A percentile compares a stretch with the other conserved stretches of the same genome.
Conservation (phyloP, 2,888 invertebrate species). For the Sylvicola fuscatus region DNA sequence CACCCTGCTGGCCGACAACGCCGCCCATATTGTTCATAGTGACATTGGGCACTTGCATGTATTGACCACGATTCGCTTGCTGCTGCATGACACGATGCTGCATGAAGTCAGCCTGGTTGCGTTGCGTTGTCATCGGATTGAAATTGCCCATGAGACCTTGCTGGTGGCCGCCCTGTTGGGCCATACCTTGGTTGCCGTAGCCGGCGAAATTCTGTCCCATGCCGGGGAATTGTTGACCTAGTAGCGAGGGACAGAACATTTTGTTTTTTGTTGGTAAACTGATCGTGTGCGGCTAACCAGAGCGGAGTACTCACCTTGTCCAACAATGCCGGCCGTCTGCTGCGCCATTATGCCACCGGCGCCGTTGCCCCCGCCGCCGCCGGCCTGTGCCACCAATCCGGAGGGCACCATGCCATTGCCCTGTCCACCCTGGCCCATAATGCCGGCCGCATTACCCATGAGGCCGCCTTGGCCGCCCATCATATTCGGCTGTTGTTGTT, state of each 20-base stretch:
- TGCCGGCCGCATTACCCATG: too few relatives aligned
- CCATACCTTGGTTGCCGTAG: constrained; percentile 31
- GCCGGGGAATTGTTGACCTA: constrained; percentile 11
- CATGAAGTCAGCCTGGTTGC: constrained; percentile 21
- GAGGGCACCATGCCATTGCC: too few relatives aligned
- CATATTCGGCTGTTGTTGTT: constrained; percentile 6
- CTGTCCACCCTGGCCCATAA: too few relatives aligned
- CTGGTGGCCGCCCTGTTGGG: constrained; percentile 18
- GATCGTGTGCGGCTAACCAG: constrained; percentile 13
- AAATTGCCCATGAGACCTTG: constrained; percentile 21
- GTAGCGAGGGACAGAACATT: too few relatives aligned
- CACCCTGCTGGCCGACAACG: constrained; percentile 27
- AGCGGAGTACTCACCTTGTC: constrained; percentile 15
- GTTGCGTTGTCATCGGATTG: constrained; percentile 21
- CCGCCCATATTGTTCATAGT: constrained; percentile 45
- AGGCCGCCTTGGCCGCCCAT: constrained; percentile 4
- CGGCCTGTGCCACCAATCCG: neutral
- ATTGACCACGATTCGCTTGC: constrained; percentile 22
- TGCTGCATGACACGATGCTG: constrained; percentile 4
- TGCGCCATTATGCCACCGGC: constrained; percentile 18
- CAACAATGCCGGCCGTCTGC: constrained; percentile 9
- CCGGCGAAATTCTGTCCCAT: constrained; percentile 43
- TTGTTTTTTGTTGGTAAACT: too few relatives aligned
- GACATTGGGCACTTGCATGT: constrained; percentile 55
- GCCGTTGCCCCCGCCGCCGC: constrained; percentile 7